phyloP scores from a whole-genome alignment of 2,888 invertebrate genomes.

The Aromia moschata region DNA sequence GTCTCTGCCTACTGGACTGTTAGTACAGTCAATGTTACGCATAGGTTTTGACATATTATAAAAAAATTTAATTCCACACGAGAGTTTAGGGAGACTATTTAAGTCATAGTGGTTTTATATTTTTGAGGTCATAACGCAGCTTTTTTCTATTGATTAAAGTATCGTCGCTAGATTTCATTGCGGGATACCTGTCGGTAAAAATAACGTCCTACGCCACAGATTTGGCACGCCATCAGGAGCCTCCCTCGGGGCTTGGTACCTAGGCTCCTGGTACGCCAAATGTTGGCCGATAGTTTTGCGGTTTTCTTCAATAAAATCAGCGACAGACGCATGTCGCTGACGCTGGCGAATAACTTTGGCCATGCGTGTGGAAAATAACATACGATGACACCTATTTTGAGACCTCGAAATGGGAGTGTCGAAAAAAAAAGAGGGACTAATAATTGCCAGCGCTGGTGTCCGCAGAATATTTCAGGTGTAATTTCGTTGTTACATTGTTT shows the following conservation, averaged over 20 bases:
- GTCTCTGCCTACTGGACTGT: too few relatives aligned
- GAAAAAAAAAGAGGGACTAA: too few relatives aligned
- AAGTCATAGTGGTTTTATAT: too few relatives aligned
- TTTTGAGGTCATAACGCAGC: too few relatives aligned
- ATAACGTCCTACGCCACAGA: too few relatives aligned
- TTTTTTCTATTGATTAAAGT: too few relatives aligned
- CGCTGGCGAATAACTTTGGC: constrained; percentile 33
- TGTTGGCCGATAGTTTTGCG: constrained; percentile 26
- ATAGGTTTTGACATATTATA: too few relatives aligned
- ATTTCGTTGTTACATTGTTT: constrained; percentile 2
- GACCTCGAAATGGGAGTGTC: background rate
- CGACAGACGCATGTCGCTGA: constrained; percentile 28
- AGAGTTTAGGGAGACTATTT: too few relatives aligned
- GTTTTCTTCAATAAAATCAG: constrained; percentile 18
- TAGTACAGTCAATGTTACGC: too few relatives aligned
- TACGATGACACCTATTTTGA: constrained; percentile 17
- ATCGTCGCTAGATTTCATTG: too few relatives aligned
- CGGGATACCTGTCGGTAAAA: too few relatives aligned
- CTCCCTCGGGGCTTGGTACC: constrained; percentile 15
- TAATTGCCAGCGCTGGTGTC: constrained; percentile 13
- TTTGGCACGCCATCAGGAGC: constrained; percentile 11
- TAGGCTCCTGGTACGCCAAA: constrained; percentile 30
- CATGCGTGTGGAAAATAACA: constrained; percentile 33
- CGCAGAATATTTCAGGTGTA: constrained; percentile 2
- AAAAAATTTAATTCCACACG: too few relatives aligned